Evolutionary conservation across 2,888 invertebrate species (phyloP), one percentile per base, ranked within the genome.

Genomic region (Dusona sp.): DNA sequence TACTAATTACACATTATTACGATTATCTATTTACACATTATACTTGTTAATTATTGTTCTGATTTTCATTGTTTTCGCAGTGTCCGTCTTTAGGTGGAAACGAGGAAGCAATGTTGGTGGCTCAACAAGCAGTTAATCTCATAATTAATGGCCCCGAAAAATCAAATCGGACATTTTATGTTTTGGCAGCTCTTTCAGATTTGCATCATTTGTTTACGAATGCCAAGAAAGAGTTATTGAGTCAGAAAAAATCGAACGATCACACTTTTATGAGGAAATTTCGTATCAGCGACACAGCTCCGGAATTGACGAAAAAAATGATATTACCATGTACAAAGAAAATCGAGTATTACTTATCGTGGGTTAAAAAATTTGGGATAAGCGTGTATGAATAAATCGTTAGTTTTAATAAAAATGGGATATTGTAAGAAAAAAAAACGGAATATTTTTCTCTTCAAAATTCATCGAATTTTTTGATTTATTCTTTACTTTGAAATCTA

Each of bases 271-370:
- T 95, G 0, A 96, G 95, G 90, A 96, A 95, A 89, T 96, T 96
- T 73, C 94, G 93, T 51, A 94, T 95, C 19, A 93, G 95, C 86
- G 92, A 95, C 68, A 95, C 95, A 67, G 92, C 94, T 19, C 91
- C 95, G 72, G 92, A 94, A n/a, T 91, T 96, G 88, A 95, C 96
- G 84, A 92, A 95, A 73, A 95, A 94, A 68, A 95, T 95, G 92
- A 90, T 97, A 9, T 95, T 95, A 88, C 95, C 95, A 83, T 94
- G 95, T 88, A 91, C 96, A 0, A 97, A 96, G 91, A 97, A 97
- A 94, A 91, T 97, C 1, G 96, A 97, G 91, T 97, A 96, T 94
- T 96, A 96, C 94, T 93, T 97, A 85, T 96, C 97, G 0, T 97
- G 95, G 95, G 93, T 96, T 48, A 96, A 96, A 88, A 89, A 77